phyloP scores from a whole-genome alignment of 2,797 vertebrate genomes.

The Enteromius treurensis region DNA sequence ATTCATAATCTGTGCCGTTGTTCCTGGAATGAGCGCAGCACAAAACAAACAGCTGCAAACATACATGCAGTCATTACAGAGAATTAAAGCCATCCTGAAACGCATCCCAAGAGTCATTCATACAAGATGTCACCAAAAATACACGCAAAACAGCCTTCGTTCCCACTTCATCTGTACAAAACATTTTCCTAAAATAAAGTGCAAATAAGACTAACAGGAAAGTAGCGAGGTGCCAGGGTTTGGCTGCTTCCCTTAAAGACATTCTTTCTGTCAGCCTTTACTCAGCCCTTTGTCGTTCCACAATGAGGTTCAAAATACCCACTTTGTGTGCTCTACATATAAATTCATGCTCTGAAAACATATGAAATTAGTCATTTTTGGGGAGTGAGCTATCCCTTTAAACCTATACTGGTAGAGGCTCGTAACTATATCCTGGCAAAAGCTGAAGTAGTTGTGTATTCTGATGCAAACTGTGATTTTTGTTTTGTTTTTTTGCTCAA shows the following conservation, averaged over 20 bases:
- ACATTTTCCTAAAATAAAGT: not conserved
- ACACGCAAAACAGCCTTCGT: not conserved
- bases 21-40: not conserved
- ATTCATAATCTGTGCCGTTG: not conserved
- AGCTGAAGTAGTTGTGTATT: too few species aligned
- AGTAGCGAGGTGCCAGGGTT: not conserved
- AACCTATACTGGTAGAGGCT: too few species aligned
- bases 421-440: too few species aligned
- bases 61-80: conserved; percentile 19
- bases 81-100: not conserved
- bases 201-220: not conserved
- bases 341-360: not conserved
- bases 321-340: not conserved
- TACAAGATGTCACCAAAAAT: not conserved
- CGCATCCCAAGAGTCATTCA: not conserved
- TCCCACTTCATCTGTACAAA: not conserved
- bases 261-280: not conserved
- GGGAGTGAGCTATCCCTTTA: too few species aligned
- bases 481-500: too few species aligned
- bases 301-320: not conserved
- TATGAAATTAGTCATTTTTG: not conserved
- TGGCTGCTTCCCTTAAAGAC: not conserved
- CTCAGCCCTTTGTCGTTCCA: not conserved
- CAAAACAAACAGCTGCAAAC: conserved; percentile 30
- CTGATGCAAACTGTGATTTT: too few species aligned